Percentiles rank a stretch among this genome's conserved stretches.
Conservation (phyloP, 2,797 vertebrate genomes). For the Sebastiscus tertius region DNA sequence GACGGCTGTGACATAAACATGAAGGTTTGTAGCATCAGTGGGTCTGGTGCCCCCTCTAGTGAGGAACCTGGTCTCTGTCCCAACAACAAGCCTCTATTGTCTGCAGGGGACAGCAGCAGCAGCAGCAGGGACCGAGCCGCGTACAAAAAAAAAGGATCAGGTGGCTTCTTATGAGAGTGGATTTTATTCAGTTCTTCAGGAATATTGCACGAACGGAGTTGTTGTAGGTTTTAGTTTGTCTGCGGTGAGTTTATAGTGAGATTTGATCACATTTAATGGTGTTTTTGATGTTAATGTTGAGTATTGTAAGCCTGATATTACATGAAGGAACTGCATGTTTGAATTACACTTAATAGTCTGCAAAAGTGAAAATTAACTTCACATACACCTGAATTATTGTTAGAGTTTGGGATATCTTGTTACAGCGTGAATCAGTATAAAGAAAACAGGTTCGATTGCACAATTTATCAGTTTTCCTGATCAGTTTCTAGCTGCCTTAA, state of each 20-base stretch:
- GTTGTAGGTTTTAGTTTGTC: neutral
- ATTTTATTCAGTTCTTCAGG: neutral
- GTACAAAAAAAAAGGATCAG: neutral
- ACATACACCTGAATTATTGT: neutral
- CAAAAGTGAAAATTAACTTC: neutral
- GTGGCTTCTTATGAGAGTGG: neutral
- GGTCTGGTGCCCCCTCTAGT: slow-evolving; percentile 84
- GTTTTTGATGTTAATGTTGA: neutral
- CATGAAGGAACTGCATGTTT: neutral
- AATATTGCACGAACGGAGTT: neutral
- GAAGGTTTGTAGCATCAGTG: slow-evolving; percentile 41
- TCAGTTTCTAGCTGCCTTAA: neutral
- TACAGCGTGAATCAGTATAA: neutral
- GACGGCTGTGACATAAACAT: slow-evolving; percentile 28
- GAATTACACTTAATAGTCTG: neutral
- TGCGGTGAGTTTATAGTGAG: neutral
- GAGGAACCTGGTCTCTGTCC: slow-evolving; percentile 66
- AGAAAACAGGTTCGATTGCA: neutral
- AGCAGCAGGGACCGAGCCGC: neutral
- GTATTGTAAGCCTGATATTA: neutral
- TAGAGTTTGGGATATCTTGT: neutral
- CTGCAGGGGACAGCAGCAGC: slow-evolving; percentile 47
- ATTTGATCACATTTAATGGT: neutral
- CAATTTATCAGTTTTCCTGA: neutral
- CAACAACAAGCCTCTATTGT: slow-evolving; percentile 71